Percentiles rank a stretch among this genome's conserved stretches.
Conservation (phyloP, 2,797 vertebrate species). For the Hippopotamyrus pictus region DNA sequence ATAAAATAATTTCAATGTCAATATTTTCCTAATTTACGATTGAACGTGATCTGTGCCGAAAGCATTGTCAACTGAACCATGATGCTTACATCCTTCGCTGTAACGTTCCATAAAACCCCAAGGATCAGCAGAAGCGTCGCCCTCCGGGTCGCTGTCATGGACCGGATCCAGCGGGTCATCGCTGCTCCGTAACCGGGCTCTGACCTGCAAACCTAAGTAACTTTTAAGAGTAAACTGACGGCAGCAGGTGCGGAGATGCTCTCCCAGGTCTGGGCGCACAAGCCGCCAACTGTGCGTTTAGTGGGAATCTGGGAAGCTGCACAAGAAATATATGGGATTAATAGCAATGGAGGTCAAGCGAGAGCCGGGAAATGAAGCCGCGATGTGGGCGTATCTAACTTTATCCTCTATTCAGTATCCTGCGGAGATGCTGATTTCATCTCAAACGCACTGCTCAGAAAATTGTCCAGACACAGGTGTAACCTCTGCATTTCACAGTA, state of each 20-base stretch:
- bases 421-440: background rate
- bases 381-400: background rate
- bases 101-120: background rate
- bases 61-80: background rate
- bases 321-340: background rate
- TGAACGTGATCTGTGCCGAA: background rate
- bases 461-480: background rate
- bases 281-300: background rate
- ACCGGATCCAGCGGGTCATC: background rate
- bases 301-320: background rate
- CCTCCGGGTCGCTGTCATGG: background rate
- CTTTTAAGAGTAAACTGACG: background rate
- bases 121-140: background rate
- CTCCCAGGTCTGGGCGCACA: background rate
- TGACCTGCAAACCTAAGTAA: background rate
- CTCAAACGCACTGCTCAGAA: background rate
- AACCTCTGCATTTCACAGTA: background rate
- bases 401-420: background rate
- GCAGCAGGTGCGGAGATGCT: background rate
- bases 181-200: background rate
- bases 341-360: background rate
- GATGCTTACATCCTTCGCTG: background rate
- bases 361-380: background rate
- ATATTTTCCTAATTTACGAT: background rate
- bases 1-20: background rate